phyloP scores from a whole-genome alignment of 1,140 invertebrate genomes.

The Caenorhabditis brenneri region DNA sequence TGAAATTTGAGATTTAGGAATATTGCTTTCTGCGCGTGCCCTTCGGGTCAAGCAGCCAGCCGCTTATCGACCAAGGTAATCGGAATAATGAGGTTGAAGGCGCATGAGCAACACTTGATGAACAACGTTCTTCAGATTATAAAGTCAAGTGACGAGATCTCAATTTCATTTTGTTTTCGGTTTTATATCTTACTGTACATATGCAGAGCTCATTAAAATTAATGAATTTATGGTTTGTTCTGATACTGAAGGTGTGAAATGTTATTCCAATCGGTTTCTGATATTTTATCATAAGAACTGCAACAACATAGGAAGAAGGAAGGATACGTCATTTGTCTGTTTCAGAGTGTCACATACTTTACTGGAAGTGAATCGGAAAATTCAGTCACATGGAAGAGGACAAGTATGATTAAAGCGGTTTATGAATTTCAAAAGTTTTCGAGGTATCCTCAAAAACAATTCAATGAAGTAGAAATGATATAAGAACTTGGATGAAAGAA shows the following conservation, averaged over 20 bases:
- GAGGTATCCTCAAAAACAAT: too few species aligned
- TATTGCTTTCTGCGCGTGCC: background rate
- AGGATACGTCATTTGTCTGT: background rate
- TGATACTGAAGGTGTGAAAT: background rate
- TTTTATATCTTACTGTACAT: background rate
- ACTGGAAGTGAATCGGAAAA: conserved; percentile 19
- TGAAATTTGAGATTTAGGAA: background rate
- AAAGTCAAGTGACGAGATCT: background rate
- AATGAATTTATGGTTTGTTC: background rate
- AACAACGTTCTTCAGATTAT: background rate
- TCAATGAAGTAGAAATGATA: too few species aligned
- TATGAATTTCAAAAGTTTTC: background rate
- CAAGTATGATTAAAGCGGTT: background rate
- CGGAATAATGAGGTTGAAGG: background rate
- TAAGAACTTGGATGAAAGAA: background rate
- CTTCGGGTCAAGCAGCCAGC: conserved; percentile 30
- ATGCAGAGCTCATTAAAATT: background rate
- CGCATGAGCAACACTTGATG: conserved; percentile 17
- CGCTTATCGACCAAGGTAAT: conserved; percentile 10
- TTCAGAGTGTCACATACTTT: background rate
- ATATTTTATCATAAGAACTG: background rate
- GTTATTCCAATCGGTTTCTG: background rate
- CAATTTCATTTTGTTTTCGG: background rate
- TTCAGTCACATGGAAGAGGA: conserved; percentile 4
- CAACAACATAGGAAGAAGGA: background rate